Evolutionary conservation across 2,888 invertebrate genomes (phyloP).

Genomic region (Herminia tarsipennalis): DNA sequence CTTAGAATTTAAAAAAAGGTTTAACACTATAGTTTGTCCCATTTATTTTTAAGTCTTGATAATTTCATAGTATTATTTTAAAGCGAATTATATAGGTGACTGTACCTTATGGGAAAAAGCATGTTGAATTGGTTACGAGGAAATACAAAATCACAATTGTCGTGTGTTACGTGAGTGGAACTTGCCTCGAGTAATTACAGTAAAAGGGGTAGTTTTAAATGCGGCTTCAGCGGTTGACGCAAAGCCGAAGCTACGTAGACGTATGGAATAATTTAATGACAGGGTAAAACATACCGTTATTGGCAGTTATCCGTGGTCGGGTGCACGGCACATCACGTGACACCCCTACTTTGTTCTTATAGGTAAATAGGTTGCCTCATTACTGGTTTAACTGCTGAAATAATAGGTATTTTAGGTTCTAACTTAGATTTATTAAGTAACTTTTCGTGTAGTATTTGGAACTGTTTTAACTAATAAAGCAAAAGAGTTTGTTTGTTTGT

Average conservation of each 20-base stretch:
- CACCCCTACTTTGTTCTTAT: constrained; percentile 45
- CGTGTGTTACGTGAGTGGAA: constrained; percentile 59
- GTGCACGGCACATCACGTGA: constrained; percentile 73
- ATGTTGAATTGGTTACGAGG: constrained; percentile 39
- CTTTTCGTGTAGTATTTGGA: too few relatives aligned
- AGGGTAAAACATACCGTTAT: constrained; percentile 65
- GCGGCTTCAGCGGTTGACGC: constrained; percentile 55
- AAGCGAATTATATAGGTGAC: too few relatives aligned
- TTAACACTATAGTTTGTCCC: too few relatives aligned
- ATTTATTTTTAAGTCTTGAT: too few relatives aligned
- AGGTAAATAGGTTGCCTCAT: constrained; percentile 29
- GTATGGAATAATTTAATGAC: constrained; percentile 55
- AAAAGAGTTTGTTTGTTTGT: too few relatives aligned
- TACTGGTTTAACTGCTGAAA: background rate
- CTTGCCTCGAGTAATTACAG: constrained; percentile 58
- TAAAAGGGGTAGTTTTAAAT: constrained; percentile 64
- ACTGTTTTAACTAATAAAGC: too few relatives aligned
- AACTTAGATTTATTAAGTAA: too few relatives aligned
- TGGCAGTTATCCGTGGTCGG: constrained; percentile 67
- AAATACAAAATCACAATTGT: constrained; percentile 24
- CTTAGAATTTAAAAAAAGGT: too few relatives aligned
- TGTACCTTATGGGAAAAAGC: too few relatives aligned
- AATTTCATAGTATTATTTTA: too few relatives aligned
- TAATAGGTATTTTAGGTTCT: background rate
- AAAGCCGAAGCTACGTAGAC: constrained; percentile 45